These are phyloP conservation scores for Paedocypris sp. DNA, from an alignment of 2,113 vertebrate species.

Conservation along the genomic window DNA sequence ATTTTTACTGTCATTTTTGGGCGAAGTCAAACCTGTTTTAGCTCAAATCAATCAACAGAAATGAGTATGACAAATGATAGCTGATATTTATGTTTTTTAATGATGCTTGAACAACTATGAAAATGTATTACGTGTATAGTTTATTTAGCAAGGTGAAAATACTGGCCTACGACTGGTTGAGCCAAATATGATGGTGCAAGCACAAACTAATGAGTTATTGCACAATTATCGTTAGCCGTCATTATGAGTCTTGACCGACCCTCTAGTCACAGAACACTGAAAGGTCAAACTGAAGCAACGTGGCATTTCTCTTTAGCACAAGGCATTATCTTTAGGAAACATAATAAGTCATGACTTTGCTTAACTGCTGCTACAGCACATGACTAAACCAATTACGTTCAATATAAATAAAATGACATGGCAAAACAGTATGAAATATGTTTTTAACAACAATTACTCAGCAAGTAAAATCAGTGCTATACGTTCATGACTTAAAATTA, in stretches of 20 bases:
- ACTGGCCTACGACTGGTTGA: conserved; percentile 13
- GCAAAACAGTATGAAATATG: background rate
- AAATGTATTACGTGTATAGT: too few species aligned
- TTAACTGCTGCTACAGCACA: background rate
- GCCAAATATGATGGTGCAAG: conserved; percentile 16
- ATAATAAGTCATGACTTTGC: conserved; percentile 4
- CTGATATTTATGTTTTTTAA: too few species aligned
- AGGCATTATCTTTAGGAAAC: background rate
- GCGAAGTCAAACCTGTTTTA: too few species aligned
- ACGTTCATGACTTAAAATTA: too few species aligned
- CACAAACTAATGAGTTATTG: conserved; percentile 17
- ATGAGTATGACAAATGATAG: too few species aligned
- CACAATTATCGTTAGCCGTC: conserved; percentile 24
- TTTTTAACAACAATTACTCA: too few species aligned
- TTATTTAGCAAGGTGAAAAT: too few species aligned
- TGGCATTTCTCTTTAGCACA: conserved; percentile 20
- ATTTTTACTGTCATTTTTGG: too few species aligned
- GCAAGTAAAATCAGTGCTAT: too few species aligned
- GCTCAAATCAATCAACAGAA: too few species aligned
- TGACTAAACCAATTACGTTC: background rate
- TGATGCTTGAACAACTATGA: too few species aligned
- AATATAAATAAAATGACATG: background rate
- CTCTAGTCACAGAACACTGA: conserved; percentile 19
- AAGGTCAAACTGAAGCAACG: conserved; percentile 41
- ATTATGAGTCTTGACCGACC: conserved; percentile 14